These are phyloP conservation scores for Leiothrix lutea DNA, from an alignment of 2,113 vertebrate species.

Conservation along the genomic window DNA sequence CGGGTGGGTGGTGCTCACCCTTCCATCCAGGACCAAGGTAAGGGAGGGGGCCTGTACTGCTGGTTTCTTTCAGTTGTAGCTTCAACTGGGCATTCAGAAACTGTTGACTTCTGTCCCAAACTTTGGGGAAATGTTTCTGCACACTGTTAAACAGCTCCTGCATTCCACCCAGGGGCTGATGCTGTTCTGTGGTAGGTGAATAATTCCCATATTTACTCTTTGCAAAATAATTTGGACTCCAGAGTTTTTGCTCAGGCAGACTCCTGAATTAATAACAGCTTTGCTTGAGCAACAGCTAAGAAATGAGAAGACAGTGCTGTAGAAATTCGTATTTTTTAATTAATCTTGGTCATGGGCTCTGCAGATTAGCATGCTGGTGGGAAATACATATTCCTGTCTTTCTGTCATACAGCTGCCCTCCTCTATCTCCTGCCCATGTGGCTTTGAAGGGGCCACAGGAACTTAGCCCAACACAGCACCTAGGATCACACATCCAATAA, in stretches of 20 bases:
- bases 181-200: slow-evolving; percentile 60
- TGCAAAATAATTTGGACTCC: slow-evolving; percentile 32
- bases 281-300: slow-evolving; percentile 13
- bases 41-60: background rate
- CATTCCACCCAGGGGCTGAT: slow-evolving; percentile 59
- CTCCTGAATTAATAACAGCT: slow-evolving; percentile 59
- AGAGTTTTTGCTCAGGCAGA: slow-evolving; percentile 11
- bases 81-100: background rate
- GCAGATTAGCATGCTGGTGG: background rate
- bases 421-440: background rate
- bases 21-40: background rate
- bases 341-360: background rate
- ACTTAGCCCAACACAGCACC: background rate
- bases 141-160: slow-evolving; percentile 19
- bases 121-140: background rate
- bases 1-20: background rate
- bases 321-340: background rate
- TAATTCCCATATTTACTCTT: slow-evolving; percentile 40
- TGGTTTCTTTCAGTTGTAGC: background rate
- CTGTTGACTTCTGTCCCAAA: background rate
- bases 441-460: background rate
- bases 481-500: background rate
- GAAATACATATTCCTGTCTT: background rate
- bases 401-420: background rate
- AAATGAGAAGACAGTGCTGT: background rate